Conservation (phyloP, 2,888 invertebrate species). For the Platypus cylindrus region DNA sequence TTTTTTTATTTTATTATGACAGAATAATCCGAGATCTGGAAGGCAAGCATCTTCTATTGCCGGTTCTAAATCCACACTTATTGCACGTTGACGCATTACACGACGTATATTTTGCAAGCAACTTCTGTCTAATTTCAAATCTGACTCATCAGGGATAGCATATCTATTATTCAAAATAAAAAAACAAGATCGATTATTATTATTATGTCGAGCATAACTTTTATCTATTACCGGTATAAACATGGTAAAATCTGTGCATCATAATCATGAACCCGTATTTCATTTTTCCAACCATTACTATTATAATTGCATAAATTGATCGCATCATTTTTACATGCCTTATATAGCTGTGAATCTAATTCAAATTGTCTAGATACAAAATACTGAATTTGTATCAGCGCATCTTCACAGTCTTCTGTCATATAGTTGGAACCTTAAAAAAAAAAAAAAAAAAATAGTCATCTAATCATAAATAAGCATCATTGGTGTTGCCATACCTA, state of each 20-base stretch:
- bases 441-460: not conserved
- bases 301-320: conserved; percentile 67
- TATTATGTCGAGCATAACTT: no score
- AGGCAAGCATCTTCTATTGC: conserved; percentile 87
- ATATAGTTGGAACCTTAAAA: conserved; percentile 53
- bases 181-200: no score
- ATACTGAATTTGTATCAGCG: conserved; percentile 90
- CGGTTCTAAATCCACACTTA: conserved; percentile 85
- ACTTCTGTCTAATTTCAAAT: conserved; percentile 41
- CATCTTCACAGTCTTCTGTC: conserved; percentile 80
- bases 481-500: conserved; percentile 41
- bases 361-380: conserved; percentile 93
- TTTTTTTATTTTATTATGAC: conserved; percentile 72
- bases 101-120: conserved; percentile 72
- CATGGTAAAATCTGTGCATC: conserved; percentile 78
- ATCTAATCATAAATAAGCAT: not conserved
- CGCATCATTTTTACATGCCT: conserved; percentile 81
- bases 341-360: conserved; percentile 78
- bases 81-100: conserved; percentile 86
- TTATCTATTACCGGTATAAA: no score
- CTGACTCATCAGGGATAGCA: conserved; percentile 36
- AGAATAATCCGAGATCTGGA: conserved; percentile 68
- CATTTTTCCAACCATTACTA: conserved; percentile 59
- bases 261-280: no score
- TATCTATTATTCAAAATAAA: no score